Evolutionary conservation across 1,140 invertebrate species (phyloP).

Genomic region (Capitella teleta): DNA sequence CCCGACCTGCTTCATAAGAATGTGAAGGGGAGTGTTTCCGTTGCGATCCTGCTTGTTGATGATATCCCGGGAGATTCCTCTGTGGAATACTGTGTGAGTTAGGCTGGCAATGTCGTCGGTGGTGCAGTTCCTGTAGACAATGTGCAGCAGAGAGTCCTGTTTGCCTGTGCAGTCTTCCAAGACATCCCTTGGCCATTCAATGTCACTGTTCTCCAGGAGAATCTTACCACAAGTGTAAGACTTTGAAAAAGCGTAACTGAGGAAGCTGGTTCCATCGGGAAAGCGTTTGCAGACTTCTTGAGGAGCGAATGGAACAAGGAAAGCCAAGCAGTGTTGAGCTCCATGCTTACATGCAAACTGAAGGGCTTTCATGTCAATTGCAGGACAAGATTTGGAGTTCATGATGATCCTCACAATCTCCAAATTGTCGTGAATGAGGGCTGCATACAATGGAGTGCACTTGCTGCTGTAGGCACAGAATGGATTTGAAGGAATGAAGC

Average conservation of each 20-base stretch:
- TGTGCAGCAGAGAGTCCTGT: neutral
- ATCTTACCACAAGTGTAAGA: neutral
- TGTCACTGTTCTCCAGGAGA: neutral
- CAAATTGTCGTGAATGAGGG: neutral
- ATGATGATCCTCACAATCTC: too few relatives aligned
- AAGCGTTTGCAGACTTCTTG: neutral
- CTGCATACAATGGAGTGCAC: neutral
- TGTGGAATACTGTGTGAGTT: neutral
- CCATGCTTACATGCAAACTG: constrained; percentile 1
- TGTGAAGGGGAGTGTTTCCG: neutral
- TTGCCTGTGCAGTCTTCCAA: neutral
- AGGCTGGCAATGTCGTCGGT: neutral
- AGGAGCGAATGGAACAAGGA: neutral
- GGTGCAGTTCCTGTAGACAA: neutral
- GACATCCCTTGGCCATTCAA: neutral
- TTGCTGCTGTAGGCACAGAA: too few relatives aligned
- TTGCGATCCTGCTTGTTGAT: neutral
- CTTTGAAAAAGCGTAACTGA: neutral
- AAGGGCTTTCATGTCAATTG: too few relatives aligned
- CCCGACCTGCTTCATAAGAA: constrained; percentile 3
- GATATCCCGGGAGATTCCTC: neutral
- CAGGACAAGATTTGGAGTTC: too few relatives aligned
- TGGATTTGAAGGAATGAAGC: too few relatives aligned
- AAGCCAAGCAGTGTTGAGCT: neutral
- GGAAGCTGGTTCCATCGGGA: neutral